Conservation (phyloP, 2,888 invertebrate genomes). For the Slavum lentiscoides region DNA sequence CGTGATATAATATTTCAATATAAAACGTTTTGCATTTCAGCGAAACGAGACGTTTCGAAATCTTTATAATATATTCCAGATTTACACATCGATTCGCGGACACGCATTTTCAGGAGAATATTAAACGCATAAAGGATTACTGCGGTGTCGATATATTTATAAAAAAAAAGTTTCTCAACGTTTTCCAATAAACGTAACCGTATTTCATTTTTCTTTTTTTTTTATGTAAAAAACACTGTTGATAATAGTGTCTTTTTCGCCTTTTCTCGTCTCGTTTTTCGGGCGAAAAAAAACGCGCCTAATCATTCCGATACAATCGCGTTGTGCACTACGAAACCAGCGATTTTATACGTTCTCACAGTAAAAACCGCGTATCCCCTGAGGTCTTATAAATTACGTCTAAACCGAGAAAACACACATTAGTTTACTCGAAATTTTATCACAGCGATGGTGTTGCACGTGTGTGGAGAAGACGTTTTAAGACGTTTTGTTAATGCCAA, state of each 20-base stretch:
- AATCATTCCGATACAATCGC: background rate
- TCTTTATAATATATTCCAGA: background rate
- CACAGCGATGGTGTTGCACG: background rate
- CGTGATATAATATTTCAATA: too few species aligned
- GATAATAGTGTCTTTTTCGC: too few species aligned
- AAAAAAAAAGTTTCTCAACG: too few species aligned
- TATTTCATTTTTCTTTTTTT: too few species aligned
- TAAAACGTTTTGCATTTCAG: too few species aligned
- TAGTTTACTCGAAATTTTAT: background rate
- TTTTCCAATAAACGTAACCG: too few species aligned
- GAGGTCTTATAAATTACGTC: conserved; percentile 35
- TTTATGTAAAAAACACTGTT: too few species aligned
- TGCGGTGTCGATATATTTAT: too few species aligned
- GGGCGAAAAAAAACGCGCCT: background rate
- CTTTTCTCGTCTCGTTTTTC: too few species aligned
- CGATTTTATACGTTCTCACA: background rate
- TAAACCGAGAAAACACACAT: background rate
- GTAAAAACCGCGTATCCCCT: background rate
- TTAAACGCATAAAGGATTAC: too few species aligned
- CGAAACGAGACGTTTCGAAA: too few species aligned
- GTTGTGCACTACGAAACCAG: background rate
- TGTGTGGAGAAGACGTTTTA: background rate
- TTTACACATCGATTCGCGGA: too few species aligned
- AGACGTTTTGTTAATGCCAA: conserved; percentile 17
- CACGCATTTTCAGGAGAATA: background rate